Evolutionary conservation across 1,140 invertebrate species (phyloP), one percentile per base, ranked within the genome.

Genomic region (Metaphire vulgaris): DNA sequence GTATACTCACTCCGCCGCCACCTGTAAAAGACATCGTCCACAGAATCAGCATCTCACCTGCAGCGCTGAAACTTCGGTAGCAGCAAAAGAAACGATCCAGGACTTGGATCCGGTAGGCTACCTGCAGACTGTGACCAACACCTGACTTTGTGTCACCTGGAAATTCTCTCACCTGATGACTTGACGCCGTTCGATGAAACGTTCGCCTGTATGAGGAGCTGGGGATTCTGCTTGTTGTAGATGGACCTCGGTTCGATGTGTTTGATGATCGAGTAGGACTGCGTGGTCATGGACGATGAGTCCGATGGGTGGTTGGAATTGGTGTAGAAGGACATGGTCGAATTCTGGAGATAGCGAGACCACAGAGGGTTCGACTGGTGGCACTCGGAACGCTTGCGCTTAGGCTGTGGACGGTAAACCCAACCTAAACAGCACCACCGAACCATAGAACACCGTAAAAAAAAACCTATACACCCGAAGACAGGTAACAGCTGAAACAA

Each of bases 321-420:
- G n/a, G n/a, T n/a, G 70, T 32, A 32, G 12, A 72, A 72, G 32
- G 70, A 72, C 1, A 72, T 32, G 1, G 70, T 34, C 28, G 70
- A 32, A 26, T 33, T 32, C 32, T 72, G 70, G 32, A 72, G 32
- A 21, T 72, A 72, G 15, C 70, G 26, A 2, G 70, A 31, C 70
- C 70, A 72, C 70, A 72, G 32, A n/a, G 70, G 70, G 32, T 72
- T 72, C 41, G 41, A 56, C 32, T 33, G 32, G 2, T 32, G 70
- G 26, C 41, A 33, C 32, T 72, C 70, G 6, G 70, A 26, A 32
- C 70, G 70, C 70, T 72, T 72, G 12, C 70, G 70, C 30, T 72
- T 72, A 12, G 70, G 70, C 41, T 72, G 70, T 21, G 70, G 70
- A n/a, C 70, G 70, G 2, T 72, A 72, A 29, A 72, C 70, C 70